A percentile compares a stretch with the other conserved stretches of the same genome.
Conservation (phyloP, 2,113 vertebrate genomes). For the Cacatua alba region DNA sequence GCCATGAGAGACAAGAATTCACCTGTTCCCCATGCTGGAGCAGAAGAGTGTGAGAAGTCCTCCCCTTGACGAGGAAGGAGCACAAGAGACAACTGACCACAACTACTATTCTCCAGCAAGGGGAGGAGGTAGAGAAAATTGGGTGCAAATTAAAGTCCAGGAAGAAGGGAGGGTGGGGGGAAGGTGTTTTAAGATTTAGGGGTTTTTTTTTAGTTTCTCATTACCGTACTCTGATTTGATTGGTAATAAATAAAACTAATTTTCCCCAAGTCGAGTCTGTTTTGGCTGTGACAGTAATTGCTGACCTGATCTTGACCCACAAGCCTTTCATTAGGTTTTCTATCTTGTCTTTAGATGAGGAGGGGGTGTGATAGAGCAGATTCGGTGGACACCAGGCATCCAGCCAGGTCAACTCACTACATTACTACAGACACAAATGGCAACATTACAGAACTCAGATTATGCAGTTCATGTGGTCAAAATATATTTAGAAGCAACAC, state of each 20-base stretch:
- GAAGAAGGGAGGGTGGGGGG: not conserved
- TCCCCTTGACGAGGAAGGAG: not conserved
- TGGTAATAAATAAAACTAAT: not conserved
- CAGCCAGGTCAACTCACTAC: not conserved
- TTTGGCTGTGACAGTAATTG: not conserved
- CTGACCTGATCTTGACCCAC: not conserved
- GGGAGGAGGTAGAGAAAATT: not conserved
- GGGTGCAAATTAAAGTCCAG: not conserved
- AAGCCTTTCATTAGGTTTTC: not conserved
- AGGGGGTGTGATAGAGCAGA: accelerated
- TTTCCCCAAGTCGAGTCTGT: not conserved
- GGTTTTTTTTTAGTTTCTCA: not conserved
- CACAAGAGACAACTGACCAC: not conserved
- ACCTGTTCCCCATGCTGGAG: not conserved
- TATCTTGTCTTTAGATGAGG: not conserved
- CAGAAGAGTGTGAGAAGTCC: not conserved
- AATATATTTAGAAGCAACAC: slow-evolving; percentile 53
- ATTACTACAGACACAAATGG: not conserved
- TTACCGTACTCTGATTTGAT: not conserved
- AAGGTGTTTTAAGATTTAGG: not conserved
- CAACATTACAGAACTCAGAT: not conserved
- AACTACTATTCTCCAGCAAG: not conserved
- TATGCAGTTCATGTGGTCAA: not conserved
- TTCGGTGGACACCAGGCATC: not conserved
- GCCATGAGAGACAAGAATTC: not conserved